Conservation (phyloP, 2,113 vertebrate species). For the Calyptommatus sinebrachiatus region DNA sequence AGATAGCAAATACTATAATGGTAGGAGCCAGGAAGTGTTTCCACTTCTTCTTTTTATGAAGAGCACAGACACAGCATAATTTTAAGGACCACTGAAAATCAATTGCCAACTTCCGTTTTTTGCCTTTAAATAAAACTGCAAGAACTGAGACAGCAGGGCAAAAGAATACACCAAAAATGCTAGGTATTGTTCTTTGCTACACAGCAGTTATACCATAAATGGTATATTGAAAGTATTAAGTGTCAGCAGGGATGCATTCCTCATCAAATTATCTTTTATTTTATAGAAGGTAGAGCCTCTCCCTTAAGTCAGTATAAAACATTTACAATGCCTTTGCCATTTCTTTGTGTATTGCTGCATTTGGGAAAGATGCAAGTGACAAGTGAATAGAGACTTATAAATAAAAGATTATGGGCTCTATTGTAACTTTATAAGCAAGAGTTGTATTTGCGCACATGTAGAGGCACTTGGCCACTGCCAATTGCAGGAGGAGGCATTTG, state of each 20-base stretch:
- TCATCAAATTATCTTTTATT: constrained; percentile 37
- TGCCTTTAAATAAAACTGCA: background rate
- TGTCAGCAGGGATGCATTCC: constrained; percentile 35
- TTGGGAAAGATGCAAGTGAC: constrained; percentile 32
- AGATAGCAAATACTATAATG: constrained; percentile 10
- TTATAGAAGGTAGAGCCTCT: constrained; percentile 22
- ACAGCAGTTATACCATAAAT: constrained; percentile 32
- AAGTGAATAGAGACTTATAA: constrained; percentile 36
- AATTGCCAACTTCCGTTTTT: constrained; percentile 11
- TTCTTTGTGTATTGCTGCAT: background rate
- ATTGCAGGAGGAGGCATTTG: constrained; percentile 28
- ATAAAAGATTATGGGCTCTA: constrained; percentile 48
- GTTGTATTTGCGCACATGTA: background rate
- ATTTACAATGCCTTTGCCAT: background rate
- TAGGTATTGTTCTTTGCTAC: constrained; percentile 26
- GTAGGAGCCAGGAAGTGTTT: constrained; percentile 8
- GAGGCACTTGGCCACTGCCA: constrained; percentile 25
- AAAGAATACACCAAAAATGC: constrained; percentile 30
- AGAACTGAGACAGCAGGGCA: background rate
- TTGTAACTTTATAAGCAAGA: constrained; percentile 24
- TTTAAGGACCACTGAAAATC: constrained; percentile 30
- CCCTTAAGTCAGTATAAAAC: constrained; percentile 25
- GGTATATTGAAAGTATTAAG: constrained; percentile 35
- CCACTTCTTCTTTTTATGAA: background rate
- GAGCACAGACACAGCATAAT: background rate